Evolutionary conservation across 2,888 invertebrate genomes (phyloP).

Genomic region (Argyra leucocephala): DNA sequence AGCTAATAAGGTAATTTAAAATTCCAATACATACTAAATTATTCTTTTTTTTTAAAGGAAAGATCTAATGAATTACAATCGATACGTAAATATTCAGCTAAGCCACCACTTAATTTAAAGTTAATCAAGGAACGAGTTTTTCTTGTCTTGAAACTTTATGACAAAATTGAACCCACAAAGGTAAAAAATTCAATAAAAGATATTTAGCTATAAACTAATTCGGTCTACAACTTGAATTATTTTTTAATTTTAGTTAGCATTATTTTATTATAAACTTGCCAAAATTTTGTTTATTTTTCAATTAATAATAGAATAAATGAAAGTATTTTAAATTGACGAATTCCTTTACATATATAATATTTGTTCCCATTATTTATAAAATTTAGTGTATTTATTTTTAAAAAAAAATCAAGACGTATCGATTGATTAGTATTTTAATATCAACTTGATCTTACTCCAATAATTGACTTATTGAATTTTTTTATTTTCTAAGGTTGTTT

Average conservation of each 20-base stretch:
- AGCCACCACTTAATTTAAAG: slow-evolving; percentile 69
- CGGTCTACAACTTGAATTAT: not conserved
- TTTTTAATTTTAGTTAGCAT: not conserved
- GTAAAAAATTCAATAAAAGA: slow-evolving; percentile 48
- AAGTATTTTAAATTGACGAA: too few relatives aligned
- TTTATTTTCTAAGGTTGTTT: not conserved
- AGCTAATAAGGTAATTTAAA: slow-evolving; percentile 64
- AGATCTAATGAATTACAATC: slow-evolving; percentile 48
- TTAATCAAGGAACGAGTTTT: slow-evolving; percentile 81
- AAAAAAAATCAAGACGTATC: slow-evolving; percentile 21
- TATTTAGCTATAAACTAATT: not conserved
- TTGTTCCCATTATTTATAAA: too few relatives aligned
- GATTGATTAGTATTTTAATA: slow-evolving; percentile 22
- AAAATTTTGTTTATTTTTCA: too few relatives aligned
- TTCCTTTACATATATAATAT: too few relatives aligned
- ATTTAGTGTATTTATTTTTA: too few relatives aligned
- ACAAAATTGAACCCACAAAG: slow-evolving; percentile 90
- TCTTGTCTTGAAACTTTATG: slow-evolving; percentile 92
- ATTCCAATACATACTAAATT: slow-evolving; percentile 21
- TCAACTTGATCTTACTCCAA: not conserved
- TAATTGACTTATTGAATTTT: not conserved
- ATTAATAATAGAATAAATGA: too few relatives aligned
- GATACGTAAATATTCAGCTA: slow-evolving; percentile 64
- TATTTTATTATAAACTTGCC: not conserved
- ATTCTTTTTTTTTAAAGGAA: slow-evolving; percentile 36